phyloP scores from a whole-genome alignment of 2,888 invertebrate species.

The Epiblema foenella region DNA sequence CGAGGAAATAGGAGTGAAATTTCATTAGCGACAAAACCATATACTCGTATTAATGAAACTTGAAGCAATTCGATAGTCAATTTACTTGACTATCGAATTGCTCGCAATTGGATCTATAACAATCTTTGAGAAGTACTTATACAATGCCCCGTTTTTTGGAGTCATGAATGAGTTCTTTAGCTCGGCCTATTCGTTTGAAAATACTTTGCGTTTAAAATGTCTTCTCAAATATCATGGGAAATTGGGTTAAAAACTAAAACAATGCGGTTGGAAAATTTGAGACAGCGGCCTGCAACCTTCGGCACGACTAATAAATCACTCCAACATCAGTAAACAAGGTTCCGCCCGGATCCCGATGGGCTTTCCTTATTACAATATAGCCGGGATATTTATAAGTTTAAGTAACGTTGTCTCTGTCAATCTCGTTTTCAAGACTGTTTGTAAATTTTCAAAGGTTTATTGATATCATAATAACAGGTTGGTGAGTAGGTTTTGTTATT shows the following conservation, averaged over 20 bases:
- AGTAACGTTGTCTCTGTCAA: background rate
- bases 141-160: too few relatives aligned
- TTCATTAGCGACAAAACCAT: too few relatives aligned
- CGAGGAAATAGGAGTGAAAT: background rate
- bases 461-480: background rate
- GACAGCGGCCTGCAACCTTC: slow-evolving; percentile 50
- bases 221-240: slow-evolving; percentile 27
- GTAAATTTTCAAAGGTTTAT: background rate
- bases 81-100: too few relatives aligned
- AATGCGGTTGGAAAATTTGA: slow-evolving; percentile 48
- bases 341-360: slow-evolving; percentile 49
- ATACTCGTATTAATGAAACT: too few relatives aligned
- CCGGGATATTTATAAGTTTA: slow-evolving; percentile 33
- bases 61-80: too few relatives aligned
- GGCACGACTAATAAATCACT: slow-evolving; percentile 61
- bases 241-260: slow-evolving; percentile 59
- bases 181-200: background rate
- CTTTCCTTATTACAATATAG: slow-evolving; percentile 34
- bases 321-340: slow-evolving; percentile 58
- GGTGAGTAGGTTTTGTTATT: background rate
- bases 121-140: too few relatives aligned
- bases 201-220: background rate
- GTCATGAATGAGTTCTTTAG: background rate
- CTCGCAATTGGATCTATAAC: too few relatives aligned
- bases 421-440: background rate